phyloP scores from a whole-genome alignment of 2,888 invertebrate genomes.

The Patella caerulea region DNA sequence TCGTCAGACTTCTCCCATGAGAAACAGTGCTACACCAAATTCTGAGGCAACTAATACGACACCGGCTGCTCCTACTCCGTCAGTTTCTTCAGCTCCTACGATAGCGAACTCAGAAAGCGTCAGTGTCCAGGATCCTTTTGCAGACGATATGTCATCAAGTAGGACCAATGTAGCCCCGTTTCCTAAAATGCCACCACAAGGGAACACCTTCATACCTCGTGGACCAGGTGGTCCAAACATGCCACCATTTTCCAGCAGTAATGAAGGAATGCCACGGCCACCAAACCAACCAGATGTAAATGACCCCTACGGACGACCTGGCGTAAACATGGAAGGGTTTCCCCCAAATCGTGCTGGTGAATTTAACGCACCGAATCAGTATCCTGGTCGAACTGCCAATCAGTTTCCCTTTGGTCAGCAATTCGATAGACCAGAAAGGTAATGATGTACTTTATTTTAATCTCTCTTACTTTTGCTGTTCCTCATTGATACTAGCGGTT shows the following conservation, averaged over 20 bases:
- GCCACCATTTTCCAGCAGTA: conserved; percentile 16
- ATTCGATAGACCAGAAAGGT: conserved; percentile 61
- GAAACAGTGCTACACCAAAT: conserved; percentile 23
- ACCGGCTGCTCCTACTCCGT: not conserved
- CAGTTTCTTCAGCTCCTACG: conserved; percentile 17
- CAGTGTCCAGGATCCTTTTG: conserved; percentile 70
- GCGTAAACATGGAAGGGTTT: not conserved
- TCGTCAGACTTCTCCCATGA: conserved; percentile 12
- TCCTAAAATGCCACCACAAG: conserved; percentile 35
- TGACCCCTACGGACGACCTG: not conserved
- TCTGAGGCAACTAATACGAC: conserved; percentile 21
- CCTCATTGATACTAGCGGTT: not conserved
- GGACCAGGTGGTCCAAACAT: conserved; percentile 8
- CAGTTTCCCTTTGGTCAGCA: conserved; percentile 61
- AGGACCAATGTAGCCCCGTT: not conserved
- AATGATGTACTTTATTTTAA: not conserved
- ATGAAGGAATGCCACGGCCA: not conserved
- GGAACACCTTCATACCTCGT: conserved; percentile 31
- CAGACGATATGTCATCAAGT: conserved; percentile 62
- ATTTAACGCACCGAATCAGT: conserved; percentile 21
- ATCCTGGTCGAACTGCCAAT: conserved; percentile 26
- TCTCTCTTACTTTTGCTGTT: not conserved
- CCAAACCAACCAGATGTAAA: not conserved
- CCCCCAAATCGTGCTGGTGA: conserved; percentile 18
- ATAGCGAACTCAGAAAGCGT: conserved; percentile 60